A percentile compares a stretch with the other conserved stretches of the same genome.
phyloP scores from a whole-genome alignment of 2,113 vertebrate genomes.

The Chamaetylas fuelleborni region DNA sequence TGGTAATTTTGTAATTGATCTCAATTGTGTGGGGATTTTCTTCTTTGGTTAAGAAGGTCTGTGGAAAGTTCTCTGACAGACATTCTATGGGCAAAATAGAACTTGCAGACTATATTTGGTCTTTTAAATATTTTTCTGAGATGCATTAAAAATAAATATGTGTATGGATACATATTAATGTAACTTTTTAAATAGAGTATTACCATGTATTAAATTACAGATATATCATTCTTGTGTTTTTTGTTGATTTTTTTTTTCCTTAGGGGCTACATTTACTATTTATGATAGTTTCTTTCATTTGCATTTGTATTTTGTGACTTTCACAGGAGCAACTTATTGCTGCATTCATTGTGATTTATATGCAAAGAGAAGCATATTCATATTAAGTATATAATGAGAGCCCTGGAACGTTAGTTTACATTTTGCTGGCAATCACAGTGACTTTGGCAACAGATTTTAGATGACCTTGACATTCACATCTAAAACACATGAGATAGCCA shows the following conservation, averaged over 20 bases:
- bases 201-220: background rate
- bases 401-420: slow-evolving; percentile 14
- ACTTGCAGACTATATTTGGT: background rate
- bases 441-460: slow-evolving; percentile 43
- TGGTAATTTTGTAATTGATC: background rate
- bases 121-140: background rate
- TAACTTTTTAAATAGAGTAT: background rate
- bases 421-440: slow-evolving; percentile 31
- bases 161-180: background rate
- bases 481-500: background rate
- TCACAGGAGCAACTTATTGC: background rate
- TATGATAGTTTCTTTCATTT: background rate
- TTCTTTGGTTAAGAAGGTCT: background rate
- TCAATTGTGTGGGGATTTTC: background rate
- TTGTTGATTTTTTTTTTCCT: background rate
- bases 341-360: background rate
- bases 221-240: background rate
- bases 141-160: background rate
- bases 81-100: background rate
- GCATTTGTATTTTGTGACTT: background rate
- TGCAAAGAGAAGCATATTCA: slow-evolving; percentile 3
- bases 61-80: background rate
- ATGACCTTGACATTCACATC: slow-evolving; percentile 22
- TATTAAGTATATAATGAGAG: slow-evolving; percentile 22
- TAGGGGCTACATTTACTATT: background rate